phyloP scores from a whole-genome alignment of 2,113 vertebrate genomes.

The Alectura lathami region DNA sequence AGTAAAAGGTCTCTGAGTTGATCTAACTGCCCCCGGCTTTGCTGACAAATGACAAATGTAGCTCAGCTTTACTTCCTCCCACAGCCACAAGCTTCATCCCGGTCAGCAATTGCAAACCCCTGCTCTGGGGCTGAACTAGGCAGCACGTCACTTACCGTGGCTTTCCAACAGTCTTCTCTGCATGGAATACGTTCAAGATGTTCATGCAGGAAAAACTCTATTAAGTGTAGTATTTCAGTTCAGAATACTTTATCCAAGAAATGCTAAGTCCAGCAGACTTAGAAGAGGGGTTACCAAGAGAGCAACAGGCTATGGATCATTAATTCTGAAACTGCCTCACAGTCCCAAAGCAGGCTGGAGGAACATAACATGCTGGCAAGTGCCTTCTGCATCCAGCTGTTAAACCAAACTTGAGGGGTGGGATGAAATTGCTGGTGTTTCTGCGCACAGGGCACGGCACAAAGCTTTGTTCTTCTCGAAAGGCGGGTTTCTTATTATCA shows the following conservation, averaged over 20 bases:
- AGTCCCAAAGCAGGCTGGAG: not conserved
- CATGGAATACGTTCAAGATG: not conserved
- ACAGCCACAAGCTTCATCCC: not conserved
- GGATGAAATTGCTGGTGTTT: not conserved
- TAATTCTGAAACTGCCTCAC: not conserved
- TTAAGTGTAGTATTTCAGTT: not conserved
- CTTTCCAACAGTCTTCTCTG: not conserved
- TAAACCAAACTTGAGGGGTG: not conserved
- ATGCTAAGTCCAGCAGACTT: not conserved
- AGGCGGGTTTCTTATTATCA: not conserved
- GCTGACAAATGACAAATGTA: not conserved
- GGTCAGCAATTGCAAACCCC: not conserved
- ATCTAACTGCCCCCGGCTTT: not conserved
- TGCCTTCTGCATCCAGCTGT: not conserved
- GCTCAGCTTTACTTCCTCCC: not conserved
- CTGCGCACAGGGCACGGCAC: not conserved
- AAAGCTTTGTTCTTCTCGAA: not conserved
- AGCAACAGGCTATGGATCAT: fast-evolving
- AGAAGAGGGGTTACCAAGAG: not conserved
- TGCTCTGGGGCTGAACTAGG: not conserved
- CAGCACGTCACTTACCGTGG: not conserved
- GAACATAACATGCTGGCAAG: not conserved
- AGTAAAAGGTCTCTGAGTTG: not conserved
- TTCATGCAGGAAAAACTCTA: not conserved
- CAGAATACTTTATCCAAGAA: not conserved